A percentile compares a stretch with the other conserved stretches of the same genome.
phyloP scores from a whole-genome alignment of 2,888 invertebrate species.

The Thera obeliscata region DNA sequence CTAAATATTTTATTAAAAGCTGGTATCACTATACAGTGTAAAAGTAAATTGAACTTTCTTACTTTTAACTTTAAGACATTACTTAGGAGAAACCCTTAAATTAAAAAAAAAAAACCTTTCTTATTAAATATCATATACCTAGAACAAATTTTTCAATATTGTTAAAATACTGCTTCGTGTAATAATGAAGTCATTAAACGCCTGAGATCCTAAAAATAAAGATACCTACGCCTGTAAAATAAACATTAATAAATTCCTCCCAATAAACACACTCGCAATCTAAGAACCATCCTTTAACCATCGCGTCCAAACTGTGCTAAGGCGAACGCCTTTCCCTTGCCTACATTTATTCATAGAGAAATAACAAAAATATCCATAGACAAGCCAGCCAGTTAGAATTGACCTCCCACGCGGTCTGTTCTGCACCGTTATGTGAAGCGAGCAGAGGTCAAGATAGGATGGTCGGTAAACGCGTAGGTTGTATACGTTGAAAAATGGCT shows the following conservation, averaged over 20 bases:
- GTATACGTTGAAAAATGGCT: slow-evolving; percentile 81
- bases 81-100: too few species aligned
- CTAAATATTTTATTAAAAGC: too few species aligned
- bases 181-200: neutral
- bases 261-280: slow-evolving; percentile 40
- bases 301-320: slow-evolving; percentile 77
- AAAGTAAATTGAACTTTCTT: too few species aligned
- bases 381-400: slow-evolving; percentile 57
- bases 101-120: too few species aligned
- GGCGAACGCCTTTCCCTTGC: slow-evolving; percentile 82
- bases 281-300: slow-evolving; percentile 44
- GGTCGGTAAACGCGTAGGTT: slow-evolving; percentile 74
- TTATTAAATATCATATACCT: too few species aligned
- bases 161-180: neutral
- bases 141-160: neutral
- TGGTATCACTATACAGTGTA: too few species aligned
- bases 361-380: slow-evolving; percentile 83
- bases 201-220: slow-evolving; percentile 9
- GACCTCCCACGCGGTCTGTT: slow-evolving; percentile 43
- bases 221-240: slow-evolving; percentile 11
- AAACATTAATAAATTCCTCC: slow-evolving; percentile 35
- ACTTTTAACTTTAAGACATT: too few species aligned
- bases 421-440: slow-evolving; percentile 33
- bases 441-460: slow-evolving; percentile 54
- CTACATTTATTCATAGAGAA: slow-evolving; percentile 83